Evolutionary conservation across 1,140 invertebrate species (phyloP).

Genomic region (Popillia japonica): DNA sequence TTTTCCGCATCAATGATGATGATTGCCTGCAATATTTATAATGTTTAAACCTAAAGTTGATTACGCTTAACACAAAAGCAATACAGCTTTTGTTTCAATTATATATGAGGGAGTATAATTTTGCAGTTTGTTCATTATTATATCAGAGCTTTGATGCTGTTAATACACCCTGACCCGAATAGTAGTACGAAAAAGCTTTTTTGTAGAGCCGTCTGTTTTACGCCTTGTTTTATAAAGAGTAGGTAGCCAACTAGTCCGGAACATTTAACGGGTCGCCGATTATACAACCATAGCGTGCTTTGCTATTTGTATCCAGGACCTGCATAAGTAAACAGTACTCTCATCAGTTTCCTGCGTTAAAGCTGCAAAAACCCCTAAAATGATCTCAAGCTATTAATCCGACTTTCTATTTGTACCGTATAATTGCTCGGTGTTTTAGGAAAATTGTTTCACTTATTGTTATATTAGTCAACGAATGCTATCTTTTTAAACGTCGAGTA

Average conservation of each 20-base stretch:
- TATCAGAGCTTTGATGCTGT: neutral
- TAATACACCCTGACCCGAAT: conserved; percentile 2
- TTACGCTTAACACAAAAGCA: no score
- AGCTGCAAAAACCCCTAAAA: neutral
- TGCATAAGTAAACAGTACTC: neutral
- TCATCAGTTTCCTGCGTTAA: neutral
- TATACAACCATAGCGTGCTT: neutral
- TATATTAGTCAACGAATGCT: no score
- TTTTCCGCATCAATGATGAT: no score
- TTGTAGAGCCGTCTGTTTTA: neutral
- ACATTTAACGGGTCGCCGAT: conserved; percentile 8
- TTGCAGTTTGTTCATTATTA: neutral
- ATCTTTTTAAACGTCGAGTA: no score
- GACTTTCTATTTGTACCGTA: conserved; percentile 17
- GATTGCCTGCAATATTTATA: no score
- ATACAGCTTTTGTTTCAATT: neutral
- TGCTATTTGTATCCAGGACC: neutral
- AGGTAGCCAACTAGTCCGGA: neutral
- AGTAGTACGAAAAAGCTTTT: neutral
- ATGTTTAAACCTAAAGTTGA: no score
- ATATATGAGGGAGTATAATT: neutral
- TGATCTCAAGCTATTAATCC: neutral
- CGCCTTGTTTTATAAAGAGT: neutral
- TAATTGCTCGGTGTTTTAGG: neutral
- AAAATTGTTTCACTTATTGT: neutral